Evolutionary conservation across 2,888 invertebrate species (phyloP).

Genomic region (Hyalella azteca): DNA sequence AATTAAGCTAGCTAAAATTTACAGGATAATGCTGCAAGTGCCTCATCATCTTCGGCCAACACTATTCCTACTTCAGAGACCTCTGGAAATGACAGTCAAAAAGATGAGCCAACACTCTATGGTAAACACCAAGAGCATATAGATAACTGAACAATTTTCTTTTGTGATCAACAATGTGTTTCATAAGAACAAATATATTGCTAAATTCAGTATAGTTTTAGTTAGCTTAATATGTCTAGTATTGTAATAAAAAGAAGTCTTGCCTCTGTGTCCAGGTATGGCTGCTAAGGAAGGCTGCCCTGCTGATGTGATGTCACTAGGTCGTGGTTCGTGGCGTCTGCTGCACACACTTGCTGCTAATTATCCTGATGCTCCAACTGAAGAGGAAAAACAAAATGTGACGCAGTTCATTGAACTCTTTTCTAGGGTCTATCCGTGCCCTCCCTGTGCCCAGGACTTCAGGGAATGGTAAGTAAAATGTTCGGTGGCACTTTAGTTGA

Average conservation of each 20-base stretch:
- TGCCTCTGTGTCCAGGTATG: constrained; percentile 40
- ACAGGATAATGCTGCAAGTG: too few species aligned
- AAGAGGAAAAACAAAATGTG: constrained; percentile 76
- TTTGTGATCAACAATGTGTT: too few species aligned
- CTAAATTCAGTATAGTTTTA: too few species aligned
- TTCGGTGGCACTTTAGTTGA: neutral
- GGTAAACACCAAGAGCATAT: too few species aligned
- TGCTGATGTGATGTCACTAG: constrained; percentile 67
- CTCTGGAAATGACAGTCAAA: too few species aligned
- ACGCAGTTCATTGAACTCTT: constrained; percentile 80
- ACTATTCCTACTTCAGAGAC: too few species aligned
- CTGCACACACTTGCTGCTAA: constrained; percentile 96
- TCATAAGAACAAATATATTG: too few species aligned
- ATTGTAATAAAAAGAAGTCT: neutral
- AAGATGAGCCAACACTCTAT: too few species aligned
- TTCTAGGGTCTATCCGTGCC: constrained; percentile 91
- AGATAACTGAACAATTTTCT: too few species aligned
- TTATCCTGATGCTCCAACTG: constrained; percentile 83
- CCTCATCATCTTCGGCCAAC: too few species aligned
- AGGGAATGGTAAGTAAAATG: constrained; percentile 73
- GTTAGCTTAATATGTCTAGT: too few species aligned
- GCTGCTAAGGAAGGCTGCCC: constrained; percentile 65
- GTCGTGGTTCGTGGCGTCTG: constrained; percentile 85
- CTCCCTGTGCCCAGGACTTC: constrained; percentile 87
- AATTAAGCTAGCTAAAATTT: too few species aligned